phyloP scores from a whole-genome alignment of 2,888 invertebrate genomes.

The Catocala fraxini region DNA sequence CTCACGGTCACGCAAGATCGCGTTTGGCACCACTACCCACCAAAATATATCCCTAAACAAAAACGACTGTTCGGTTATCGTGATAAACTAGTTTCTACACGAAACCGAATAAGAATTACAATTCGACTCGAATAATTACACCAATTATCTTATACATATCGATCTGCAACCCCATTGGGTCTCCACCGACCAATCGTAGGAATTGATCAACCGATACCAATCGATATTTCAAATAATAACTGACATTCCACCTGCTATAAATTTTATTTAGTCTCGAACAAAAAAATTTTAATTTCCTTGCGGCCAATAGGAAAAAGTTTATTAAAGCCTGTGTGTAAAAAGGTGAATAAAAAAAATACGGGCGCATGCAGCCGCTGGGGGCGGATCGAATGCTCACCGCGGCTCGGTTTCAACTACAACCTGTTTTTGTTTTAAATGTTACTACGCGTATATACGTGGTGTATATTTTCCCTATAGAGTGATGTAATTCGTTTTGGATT shows the following conservation, averaged over 20 bases:
- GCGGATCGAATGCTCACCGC: constrained; percentile 73
- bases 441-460: constrained; percentile 37
- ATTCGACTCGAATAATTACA: constrained; percentile 40
- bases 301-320: constrained; percentile 86
- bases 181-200: constrained; percentile 52
- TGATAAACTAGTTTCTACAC: constrained; percentile 61
- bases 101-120: constrained; percentile 45
- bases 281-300: constrained; percentile 77
- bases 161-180: constrained; percentile 67
- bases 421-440: constrained; percentile 75
- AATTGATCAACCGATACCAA: constrained; percentile 53
- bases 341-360: constrained; percentile 63
- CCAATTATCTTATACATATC: constrained; percentile 51
- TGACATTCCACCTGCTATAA: constrained; percentile 80
- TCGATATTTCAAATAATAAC: constrained; percentile 68
- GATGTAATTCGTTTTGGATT: constrained; percentile 25
- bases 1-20: constrained; percentile 84
- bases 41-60: constrained; percentile 49
- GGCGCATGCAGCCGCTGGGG: constrained; percentile 71
- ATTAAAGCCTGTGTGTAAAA: constrained; percentile 72
- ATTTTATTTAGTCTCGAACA: constrained; percentile 76
- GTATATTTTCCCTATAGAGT: constrained; percentile 27
- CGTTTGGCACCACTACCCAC: constrained; percentile 66
- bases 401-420: constrained; percentile 70
- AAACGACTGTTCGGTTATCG: constrained; percentile 54